Base-by-base conservation (phyloP, 2,888 invertebrate species). In the Chalcis sispes region DNA sequence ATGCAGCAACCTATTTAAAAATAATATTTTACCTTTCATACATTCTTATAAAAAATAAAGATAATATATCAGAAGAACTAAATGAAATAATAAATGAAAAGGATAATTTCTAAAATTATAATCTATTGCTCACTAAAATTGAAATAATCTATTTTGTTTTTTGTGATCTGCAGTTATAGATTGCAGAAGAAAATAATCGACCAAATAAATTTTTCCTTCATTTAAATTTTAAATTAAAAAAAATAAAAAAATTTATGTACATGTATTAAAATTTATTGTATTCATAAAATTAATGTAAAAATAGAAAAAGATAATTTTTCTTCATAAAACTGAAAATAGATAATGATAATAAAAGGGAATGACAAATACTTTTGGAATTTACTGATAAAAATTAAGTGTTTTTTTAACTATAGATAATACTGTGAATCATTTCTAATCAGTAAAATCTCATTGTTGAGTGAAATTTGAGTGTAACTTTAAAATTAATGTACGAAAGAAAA, bases 1-100 rank as follows among this genome's bases (percentile, higher is more conserved):
- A 88, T 13, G 95, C 95, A 40, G 92, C 91, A 83, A 95, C 93
- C 94, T 93, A 29, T 69, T 46, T 50, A 20, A 23, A 13, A 42
- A 56, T 4, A 56, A 13, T 36, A 36, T 62, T 61, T 46, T 25
- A 42, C 15, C 42, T 13, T 7, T 42, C 7, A n/a, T n/a, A 8
- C 15, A 42, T 42, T 15, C 2, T 42, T 42, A 42, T n/a, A 42
- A 42, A 13, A 42, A 13, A 42, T 42, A 36, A 36, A 36, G 4
- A 42, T 13, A 42, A 4, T 42, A 42, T 42, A 13, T 8, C 13
- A 15, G 2, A 42, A 42, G 7, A 8, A 42, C 42, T 8, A 42
- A 42, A 42, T 42, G 42, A 2, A 2, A 15, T 13, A 2, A 42
- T 42, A 13, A 42, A 42, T 42, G 4, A 42, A 2, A 42, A 42